Conservation (phyloP, 2,113 vertebrate genomes). For the Pipa parva region DNA sequence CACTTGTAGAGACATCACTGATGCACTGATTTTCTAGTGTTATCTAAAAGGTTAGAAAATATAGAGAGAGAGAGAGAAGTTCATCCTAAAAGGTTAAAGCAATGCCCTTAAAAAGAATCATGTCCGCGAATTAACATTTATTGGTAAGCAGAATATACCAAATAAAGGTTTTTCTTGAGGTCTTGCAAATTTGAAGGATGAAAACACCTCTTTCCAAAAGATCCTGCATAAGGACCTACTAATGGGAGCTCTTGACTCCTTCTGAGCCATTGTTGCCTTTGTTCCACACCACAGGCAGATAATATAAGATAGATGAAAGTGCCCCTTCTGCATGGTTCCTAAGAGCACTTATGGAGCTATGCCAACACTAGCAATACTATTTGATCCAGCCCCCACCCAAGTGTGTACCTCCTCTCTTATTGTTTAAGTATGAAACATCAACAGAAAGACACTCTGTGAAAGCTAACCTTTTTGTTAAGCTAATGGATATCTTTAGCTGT, state of each 20-base stretch:
- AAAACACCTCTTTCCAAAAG: not conserved
- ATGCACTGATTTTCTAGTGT: no score
- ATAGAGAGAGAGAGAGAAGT: no score
- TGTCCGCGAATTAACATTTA: not conserved
- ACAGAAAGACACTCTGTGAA: not conserved
- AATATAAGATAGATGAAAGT: conserved; percentile 51
- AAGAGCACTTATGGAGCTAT: conserved; percentile 47
- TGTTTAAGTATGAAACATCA: not conserved
- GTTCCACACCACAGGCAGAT: conserved; percentile 25
- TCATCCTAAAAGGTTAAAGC: no score
- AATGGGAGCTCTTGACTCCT: conserved; percentile 25
- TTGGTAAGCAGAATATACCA: not conserved
- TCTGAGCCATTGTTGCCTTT: conserved; percentile 32
- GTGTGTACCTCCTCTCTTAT: conserved; percentile 5
- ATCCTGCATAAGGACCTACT: conserved; percentile 5
- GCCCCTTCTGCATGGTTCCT: conserved; percentile 8
- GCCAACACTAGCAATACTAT: conserved; percentile 30
- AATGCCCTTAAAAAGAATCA: not conserved
- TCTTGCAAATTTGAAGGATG: not conserved
- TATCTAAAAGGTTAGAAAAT: no score
- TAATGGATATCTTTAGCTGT: conserved; percentile 57
- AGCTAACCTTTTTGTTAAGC: not conserved
- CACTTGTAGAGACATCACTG: not conserved
- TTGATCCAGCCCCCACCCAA: conserved; percentile 20
- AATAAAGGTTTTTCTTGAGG: not conserved